Base-by-base conservation (phyloP, 2,888 invertebrate species). In the Scrobipalpa costella region DNA sequence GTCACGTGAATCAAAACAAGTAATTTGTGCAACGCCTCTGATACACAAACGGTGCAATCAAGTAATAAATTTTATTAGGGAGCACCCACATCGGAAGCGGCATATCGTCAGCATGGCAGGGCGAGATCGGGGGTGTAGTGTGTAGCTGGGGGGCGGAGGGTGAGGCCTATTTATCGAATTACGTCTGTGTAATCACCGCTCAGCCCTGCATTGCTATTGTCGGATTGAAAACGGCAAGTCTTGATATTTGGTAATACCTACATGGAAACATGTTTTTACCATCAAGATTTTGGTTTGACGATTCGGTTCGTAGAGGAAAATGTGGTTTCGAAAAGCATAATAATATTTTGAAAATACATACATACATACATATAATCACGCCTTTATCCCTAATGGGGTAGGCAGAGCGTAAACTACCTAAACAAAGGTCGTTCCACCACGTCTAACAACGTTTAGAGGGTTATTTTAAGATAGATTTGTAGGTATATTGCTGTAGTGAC, bases 151-250 rank as follows among this genome's bases (percentile, higher is more conserved):
- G 15, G 44, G 15, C 38, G 49, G 63, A 55, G 63, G 67, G 71
- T 70, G 75, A 74, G 76, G 77, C 80, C 84, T 82, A 86, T 84
- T 86, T 85, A 86, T 86, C 84, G 84, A 86, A 86, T 88, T 88
- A 87, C 79, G 78, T 76, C 80, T 79, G 81, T 78, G 85, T 86
- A 86, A 88, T 88, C 86, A 87, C 84, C 81, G 81, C 81, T 80
- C 80, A 79, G 68, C 70, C 73, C 73, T 63, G 68, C 72, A 68
- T 75, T 77, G 78, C 77, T 77, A 78, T 76, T 81, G 76, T 73
- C 70, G 66, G 61, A 59, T 67, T 65, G 17, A 34, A 55, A 63
- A 66, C 13, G 21, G 5, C 55, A 5, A 7, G n/a, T 63, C 62
- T 80, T 80, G 78, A 76, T 76, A 73, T 72, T 78, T 75, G 38